Base-by-base conservation (phyloP, 2,797 vertebrate species). In the Myripristis murdjan region DNA sequence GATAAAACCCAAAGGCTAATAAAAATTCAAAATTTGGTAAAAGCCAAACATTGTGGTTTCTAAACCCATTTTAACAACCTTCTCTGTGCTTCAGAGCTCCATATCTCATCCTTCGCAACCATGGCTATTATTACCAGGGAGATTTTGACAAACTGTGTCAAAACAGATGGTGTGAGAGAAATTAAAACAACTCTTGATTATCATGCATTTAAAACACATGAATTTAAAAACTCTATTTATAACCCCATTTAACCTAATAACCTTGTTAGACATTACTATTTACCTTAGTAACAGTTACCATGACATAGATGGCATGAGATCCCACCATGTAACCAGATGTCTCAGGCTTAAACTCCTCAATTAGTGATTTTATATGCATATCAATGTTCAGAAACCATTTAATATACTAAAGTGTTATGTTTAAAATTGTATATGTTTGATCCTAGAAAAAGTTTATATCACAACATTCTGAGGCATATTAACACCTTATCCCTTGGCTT, bases 281-380 rank as follows among this genome's bases (percentile, higher is more conserved):
- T 4, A 39, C 2, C 23, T 22, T 60, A 2, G 1, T 11, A 16
- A 11, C 16, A 4, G 78, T 83, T 80, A 10, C 82, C 70, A 74
- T 82, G 75, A 62, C 52, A 74, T 24, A 71, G 43, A 37, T 62
- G 60, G 64, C 8, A 9, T 71, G 6, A 46, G 31, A 53, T 31
- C 44, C 12, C 1, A 5, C 41, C 9, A n/a, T 18, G 56, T 43
- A 37, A 31, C n/a, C 0, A 1, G 0, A 6, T 2, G 5, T 48
- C 5, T 49, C 18, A 2, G 16, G 1, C 62, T 56, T 57, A 14
- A 20, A 64, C 65, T 20, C 15, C 57, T 66, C 23, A 44, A 3
- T 39, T n/a, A 15, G n/a, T 7, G 16, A 46, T 35, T 44, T 24
- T 61, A 22, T 49, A 9, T 20, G 9, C 23, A 54, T 16, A 12